These are phyloP conservation scores for Chrysoperla carnea DNA, from an alignment of 1,140 invertebrate genomes.

Conservation along the genomic window DNA sequence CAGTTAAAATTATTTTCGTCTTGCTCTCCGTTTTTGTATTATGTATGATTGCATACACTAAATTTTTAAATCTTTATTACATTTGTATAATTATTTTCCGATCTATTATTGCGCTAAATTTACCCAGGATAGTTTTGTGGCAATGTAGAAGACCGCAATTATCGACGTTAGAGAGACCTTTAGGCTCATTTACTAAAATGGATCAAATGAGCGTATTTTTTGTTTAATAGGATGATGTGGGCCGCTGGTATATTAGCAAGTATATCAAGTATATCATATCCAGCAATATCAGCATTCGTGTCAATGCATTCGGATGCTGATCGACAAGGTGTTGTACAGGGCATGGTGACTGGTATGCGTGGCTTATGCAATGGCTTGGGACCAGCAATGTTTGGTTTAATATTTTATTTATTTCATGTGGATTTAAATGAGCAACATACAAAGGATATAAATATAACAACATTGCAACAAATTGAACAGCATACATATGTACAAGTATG, in stretches of 20 bases:
- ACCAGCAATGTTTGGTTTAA: conserved; percentile 91
- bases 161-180: no score
- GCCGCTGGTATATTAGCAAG: conserved; percentile 89
- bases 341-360: conserved; percentile 93
- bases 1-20: not conserved
- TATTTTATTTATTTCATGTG: conserved; percentile 98
- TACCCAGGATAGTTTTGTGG: no score
- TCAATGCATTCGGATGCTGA: conserved; percentile 93
- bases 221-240: conserved; percentile 88
- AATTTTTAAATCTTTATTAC: no score
- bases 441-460: conserved; percentile 10
- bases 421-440: conserved; percentile 69
- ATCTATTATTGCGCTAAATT: no score
- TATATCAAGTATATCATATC: conserved; percentile 90
- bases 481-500: conserved; percentile 32
- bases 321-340: conserved; percentile 95
- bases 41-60: no score
- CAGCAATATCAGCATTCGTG: conserved; percentile 97
- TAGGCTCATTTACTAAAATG: no score
- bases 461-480: conserved; percentile 17
- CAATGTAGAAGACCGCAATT: no score
- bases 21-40: not conserved
- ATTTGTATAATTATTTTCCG: no score
- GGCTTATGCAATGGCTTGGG: conserved; percentile 87
- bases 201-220: no score